phyloP scores from a whole-genome alignment of 1,140 invertebrate genomes.

The Vanessa tameamea region DNA sequence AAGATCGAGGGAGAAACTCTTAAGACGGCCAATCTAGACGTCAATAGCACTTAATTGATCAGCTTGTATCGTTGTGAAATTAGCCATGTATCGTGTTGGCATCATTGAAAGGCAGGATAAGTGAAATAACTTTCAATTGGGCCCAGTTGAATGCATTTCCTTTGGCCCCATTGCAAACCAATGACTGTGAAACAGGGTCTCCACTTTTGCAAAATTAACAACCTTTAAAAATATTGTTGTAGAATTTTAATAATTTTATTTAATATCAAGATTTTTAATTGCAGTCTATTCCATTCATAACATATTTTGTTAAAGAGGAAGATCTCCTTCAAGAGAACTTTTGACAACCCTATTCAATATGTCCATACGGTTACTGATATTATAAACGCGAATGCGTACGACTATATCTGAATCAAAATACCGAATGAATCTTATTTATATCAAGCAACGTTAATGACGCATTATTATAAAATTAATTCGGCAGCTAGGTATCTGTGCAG shows the following conservation, averaged over 20 bases:
- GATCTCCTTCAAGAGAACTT: too few species aligned
- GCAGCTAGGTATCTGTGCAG: background rate
- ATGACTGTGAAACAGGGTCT: constrained; percentile 41
- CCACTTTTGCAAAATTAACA: constrained; percentile 1
- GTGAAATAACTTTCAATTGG: constrained; percentile 55
- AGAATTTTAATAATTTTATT: background rate
- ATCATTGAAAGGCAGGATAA: constrained; percentile 55
- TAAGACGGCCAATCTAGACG: constrained; percentile 8
- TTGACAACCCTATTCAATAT: background rate
- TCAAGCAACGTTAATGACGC: background rate
- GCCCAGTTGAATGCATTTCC: constrained; percentile 50
- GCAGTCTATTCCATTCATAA: too few species aligned
- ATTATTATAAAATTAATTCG: constrained; percentile 4
- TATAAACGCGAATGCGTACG: constrained; percentile 18
- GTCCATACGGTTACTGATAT: constrained; percentile 1
- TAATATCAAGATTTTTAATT: too few species aligned
- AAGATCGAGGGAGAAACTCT: background rate
- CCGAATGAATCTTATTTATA: background rate
- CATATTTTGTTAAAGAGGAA: too few species aligned
- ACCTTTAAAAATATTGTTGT: background rate
- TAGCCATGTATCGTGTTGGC: constrained; percentile 36
- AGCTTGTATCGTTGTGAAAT: constrained; percentile 33
- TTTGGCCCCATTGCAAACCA: constrained; percentile 52
- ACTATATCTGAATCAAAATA: constrained; percentile 10
- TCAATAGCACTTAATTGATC: constrained; percentile 19